Base-by-base conservation (phyloP, 2,888 invertebrate genomes). In the Hydrotaea cyrtoneurina region DNA sequence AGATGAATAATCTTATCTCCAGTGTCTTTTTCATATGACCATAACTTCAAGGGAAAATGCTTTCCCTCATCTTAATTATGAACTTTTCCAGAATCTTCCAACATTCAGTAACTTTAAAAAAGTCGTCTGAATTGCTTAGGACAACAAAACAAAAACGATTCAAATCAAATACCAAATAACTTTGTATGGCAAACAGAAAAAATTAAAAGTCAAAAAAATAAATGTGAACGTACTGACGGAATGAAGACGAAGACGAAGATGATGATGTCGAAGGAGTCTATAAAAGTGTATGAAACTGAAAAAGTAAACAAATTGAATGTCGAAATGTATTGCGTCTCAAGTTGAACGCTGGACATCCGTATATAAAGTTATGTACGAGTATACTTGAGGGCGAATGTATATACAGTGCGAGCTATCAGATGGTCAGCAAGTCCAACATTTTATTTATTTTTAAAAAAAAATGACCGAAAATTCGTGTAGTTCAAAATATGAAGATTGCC, bases 261-360 rank as follows among this genome's bases (percentile, higher is more conserved):
- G 59, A 59, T 23, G 50, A 15, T 50, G 50, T 50, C 2, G 50
- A n/a, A 50, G n/a, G n/a, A 50, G n/a, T 50, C 50, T 50, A 50
- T n/a, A 50, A 50, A 50, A 50, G 13, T 50, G 10, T 43, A 13
- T 43, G n/a, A 50, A 50, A 50, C 50, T 50, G 13, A 50, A 59
- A 5, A 59, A 59, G 15, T 26, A 59, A 59, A 26, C 59, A 59
- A 57, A 74, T 57, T n/a, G 23, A 72, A 79, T 78, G 55, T 78
- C 59, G 39, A 82, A 76, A 76, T 57, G 57, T 23, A 66, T 57
- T 76, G 55, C 74, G 43, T 78, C 53, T 76, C 59, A 82, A 79
- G 75, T 71, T 71, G 43, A 46, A 31, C 74, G 59, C 46, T 26
- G 78, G 59, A 36, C 77, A 82, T 74, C 66, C 26, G 36, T 36